Percentiles rank a stretch among this genome's conserved stretches.
These are phyloP conservation scores for Leptopilina syphax DNA, from an alignment of 2,888 invertebrate species.

Conservation along the genomic window DNA sequence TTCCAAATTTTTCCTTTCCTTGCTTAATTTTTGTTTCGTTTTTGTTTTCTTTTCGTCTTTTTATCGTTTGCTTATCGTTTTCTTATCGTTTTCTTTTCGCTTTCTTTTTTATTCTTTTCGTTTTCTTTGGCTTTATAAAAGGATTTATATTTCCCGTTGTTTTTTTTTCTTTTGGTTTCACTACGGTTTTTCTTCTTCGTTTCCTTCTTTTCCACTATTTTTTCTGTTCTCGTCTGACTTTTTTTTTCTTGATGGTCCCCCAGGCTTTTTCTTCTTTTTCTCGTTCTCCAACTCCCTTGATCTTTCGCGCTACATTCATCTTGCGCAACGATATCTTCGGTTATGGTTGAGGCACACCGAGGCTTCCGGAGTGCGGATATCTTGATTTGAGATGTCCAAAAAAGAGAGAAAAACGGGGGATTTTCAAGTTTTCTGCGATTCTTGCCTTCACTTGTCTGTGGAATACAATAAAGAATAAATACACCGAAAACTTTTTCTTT, in stretches of 20 bases:
- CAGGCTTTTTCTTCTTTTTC: background rate
- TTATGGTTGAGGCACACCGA: slow-evolving; percentile 35
- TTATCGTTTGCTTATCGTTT: no score
- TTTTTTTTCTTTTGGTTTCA: background rate
- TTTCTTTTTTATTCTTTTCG: no score
- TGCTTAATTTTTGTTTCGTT: no score
- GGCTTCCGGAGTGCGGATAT: slow-evolving; percentile 15
- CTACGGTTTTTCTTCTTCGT: no score
- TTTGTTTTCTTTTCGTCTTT: background rate
- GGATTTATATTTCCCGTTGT: no score
- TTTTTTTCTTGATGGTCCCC: background rate
- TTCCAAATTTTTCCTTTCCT: no score
- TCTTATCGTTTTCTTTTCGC: no score
- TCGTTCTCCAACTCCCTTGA: slow-evolving; percentile 11
- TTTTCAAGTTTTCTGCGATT: slow-evolving; percentile 30
- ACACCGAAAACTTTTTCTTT: slow-evolving; percentile 13
- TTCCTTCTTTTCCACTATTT: no score
- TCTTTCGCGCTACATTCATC: slow-evolving; percentile 29
- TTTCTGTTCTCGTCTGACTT: background rate
- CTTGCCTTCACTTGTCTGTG: slow-evolving; percentile 12
- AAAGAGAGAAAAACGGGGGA: slow-evolving; percentile 18
- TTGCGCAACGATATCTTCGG: slow-evolving; percentile 34
- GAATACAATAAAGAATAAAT: slow-evolving; percentile 32
- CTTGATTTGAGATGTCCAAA: slow-evolving; percentile 33
- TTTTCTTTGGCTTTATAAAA: no score